Conservation (phyloP, 2,797 vertebrate genomes). For the Aeoliscus strigatus region DNA sequence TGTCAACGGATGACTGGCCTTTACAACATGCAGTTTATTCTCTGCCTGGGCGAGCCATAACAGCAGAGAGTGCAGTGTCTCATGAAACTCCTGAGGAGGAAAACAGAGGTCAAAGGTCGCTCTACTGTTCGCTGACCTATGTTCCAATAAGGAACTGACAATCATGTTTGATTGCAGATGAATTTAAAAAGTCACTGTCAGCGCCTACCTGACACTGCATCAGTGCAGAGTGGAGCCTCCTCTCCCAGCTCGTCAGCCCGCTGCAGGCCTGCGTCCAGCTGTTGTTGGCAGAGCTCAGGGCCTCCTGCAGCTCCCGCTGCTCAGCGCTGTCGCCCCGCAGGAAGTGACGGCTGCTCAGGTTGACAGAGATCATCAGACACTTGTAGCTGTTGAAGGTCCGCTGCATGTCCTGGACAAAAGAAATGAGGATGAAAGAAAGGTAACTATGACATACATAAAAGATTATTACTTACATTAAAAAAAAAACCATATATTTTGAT, state of each 20-base stretch:
- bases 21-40: constrained; percentile 60
- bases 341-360: constrained; percentile 76
- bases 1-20: constrained; percentile 41
- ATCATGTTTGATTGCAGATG: too few relatives aligned
- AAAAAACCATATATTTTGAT: too few relatives aligned
- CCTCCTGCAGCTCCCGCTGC: constrained; percentile 73
- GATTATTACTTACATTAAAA: too few relatives aligned
- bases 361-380: constrained; percentile 80
- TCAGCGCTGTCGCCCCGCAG: constrained; percentile 66
- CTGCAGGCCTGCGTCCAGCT: constrained; percentile 79
- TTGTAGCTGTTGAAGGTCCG: constrained; percentile 84
- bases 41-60: constrained; percentile 83
- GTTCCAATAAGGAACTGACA: too few relatives aligned
- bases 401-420: constrained; percentile 76
- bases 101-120: not conserved
- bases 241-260: constrained; percentile 78
- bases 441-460: too few relatives aligned
- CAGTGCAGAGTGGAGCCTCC: constrained; percentile 71
- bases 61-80: constrained; percentile 79
- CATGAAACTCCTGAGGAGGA: constrained; percentile 82
- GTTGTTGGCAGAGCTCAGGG: constrained; percentile 77
- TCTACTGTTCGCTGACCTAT: not conserved
- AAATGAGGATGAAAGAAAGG: too few relatives aligned
- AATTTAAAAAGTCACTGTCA: too few relatives aligned
- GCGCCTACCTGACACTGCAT: constrained; percentile 83